Percentiles rank a stretch among this genome's conserved stretches.
These are phyloP conservation scores for Tragelaphus buxtoni DNA, from an alignment of 2,113 vertebrate species.

Conservation along the genomic window DNA sequence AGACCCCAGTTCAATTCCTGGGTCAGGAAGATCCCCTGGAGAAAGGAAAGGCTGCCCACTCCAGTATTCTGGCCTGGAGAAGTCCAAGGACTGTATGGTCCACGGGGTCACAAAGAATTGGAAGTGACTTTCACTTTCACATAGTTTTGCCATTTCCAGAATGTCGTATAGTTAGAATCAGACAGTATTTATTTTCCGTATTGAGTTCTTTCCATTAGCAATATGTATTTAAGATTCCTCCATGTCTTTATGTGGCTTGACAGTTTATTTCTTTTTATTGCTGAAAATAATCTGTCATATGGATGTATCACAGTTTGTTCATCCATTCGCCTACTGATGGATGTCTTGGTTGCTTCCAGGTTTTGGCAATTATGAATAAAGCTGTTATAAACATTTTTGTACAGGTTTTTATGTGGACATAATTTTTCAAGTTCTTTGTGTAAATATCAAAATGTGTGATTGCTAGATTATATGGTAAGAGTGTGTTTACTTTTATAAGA, in stretches of 20 bases:
- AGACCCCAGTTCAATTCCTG: background rate
- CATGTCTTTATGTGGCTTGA: background rate
- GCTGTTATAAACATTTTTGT: background rate
- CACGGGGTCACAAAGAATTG: background rate
- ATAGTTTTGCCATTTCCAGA: background rate
- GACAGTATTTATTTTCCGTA: background rate
- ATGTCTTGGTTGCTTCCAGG: background rate
- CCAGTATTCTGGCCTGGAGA: background rate
- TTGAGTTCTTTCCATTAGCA: background rate
- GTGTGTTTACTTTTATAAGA: background rate
- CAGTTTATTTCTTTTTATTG: background rate
- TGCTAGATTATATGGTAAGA: background rate
- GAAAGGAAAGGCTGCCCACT: background rate
- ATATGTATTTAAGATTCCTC: background rate
- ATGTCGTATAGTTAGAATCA: background rate
- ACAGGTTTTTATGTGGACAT: background rate
- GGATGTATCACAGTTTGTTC: background rate
- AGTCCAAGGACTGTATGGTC: background rate
- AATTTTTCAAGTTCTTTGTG: background rate
- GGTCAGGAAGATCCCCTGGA: background rate
- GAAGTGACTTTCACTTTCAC: background rate
- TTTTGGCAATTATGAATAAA: constrained; percentile 13
- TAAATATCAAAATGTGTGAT: background rate
- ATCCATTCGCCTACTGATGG: background rate
- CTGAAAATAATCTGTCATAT: background rate